Conservation (phyloP, 92 coral and sea anemone species). For the Zoanthus gigantus region DNA sequence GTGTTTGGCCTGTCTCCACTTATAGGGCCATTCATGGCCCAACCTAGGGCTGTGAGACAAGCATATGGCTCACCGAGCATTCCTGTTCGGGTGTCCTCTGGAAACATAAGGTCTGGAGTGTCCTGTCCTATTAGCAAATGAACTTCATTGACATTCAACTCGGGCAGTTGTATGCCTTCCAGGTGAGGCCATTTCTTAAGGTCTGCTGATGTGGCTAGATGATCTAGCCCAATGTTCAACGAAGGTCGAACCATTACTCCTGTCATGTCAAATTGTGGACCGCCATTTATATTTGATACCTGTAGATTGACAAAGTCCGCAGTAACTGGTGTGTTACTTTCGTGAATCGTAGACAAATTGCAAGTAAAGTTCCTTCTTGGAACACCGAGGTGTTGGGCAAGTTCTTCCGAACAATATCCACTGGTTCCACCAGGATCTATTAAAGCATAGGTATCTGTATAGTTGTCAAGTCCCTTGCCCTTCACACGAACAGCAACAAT, state of each 20-base stretch:
- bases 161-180: slow-evolving; percentile 36
- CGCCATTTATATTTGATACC: slow-evolving; percentile 52
- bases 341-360: slow-evolving; percentile 52
- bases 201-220: slow-evolving; percentile 51
- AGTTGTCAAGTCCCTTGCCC: slow-evolving; percentile 56
- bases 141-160: slow-evolving; percentile 49
- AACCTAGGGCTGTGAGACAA: slow-evolving; percentile 59
- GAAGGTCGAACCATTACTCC: slow-evolving; percentile 65
- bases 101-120: slow-evolving; percentile 61
- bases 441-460: slow-evolving; percentile 57
- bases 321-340: slow-evolving; percentile 39
- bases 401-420: slow-evolving; percentile 63
- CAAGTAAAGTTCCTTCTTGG: slow-evolving; percentile 31
- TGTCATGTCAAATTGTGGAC: slow-evolving; percentile 56
- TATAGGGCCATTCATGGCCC: slow-evolving; percentile 61
- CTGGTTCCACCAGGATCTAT: slow-evolving; percentile 65
- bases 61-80: slow-evolving; percentile 62
- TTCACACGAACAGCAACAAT: slow-evolving; percentile 61
- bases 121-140: slow-evolving; percentile 58
- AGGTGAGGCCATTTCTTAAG: slow-evolving; percentile 62
- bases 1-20: slow-evolving; percentile 45
- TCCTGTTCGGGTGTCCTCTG: slow-evolving; percentile 62
- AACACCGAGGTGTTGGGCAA: slow-evolving; percentile 60
- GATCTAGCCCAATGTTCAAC: slow-evolving; percentile 53
- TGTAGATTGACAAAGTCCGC: slow-evolving; percentile 55